These are phyloP conservation scores for Pterostichus madidus DNA, from an alignment of 2,888 invertebrate genomes.

Conservation along the genomic window DNA sequence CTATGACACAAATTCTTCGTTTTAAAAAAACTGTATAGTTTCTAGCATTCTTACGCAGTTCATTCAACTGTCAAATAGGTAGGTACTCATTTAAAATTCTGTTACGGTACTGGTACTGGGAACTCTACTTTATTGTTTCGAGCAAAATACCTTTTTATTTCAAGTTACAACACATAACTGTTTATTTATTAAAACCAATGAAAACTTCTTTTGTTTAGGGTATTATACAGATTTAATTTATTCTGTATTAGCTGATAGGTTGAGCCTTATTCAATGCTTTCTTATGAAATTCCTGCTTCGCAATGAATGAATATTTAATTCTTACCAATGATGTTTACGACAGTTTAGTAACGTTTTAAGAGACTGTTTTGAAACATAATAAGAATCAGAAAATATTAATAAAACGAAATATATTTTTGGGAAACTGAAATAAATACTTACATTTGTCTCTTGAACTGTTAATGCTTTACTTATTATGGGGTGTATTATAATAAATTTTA, in stretches of 20 bases:
- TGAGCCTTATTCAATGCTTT: neutral
- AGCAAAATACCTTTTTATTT: neutral
- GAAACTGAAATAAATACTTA: neutral
- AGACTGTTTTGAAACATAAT: neutral
- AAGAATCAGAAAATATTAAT: neutral
- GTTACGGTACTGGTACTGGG: neutral
- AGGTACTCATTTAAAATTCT: constrained; percentile 18
- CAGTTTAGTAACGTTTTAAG: no score
- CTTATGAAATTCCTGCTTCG: neutral
- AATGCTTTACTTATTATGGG: no score
- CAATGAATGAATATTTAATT: neutral
- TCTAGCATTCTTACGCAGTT: neutral
- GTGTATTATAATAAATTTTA: no score
- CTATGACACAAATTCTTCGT: neutral
- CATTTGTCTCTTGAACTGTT: no score
- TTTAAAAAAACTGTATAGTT: neutral
- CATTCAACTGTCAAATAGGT: constrained; percentile 12
- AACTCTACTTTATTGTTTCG: neutral
- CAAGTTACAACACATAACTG: neutral
- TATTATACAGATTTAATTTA: no score
- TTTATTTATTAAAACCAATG: neutral
- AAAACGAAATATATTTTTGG: neutral
- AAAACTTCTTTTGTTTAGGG: neutral
- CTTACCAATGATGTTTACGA: neutral
- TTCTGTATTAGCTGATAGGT: neutral